Evolutionary conservation across 2,888 invertebrate genomes (phyloP), one percentile per base, ranked within the genome.

Genomic region (Trachelus stipa): DNA sequence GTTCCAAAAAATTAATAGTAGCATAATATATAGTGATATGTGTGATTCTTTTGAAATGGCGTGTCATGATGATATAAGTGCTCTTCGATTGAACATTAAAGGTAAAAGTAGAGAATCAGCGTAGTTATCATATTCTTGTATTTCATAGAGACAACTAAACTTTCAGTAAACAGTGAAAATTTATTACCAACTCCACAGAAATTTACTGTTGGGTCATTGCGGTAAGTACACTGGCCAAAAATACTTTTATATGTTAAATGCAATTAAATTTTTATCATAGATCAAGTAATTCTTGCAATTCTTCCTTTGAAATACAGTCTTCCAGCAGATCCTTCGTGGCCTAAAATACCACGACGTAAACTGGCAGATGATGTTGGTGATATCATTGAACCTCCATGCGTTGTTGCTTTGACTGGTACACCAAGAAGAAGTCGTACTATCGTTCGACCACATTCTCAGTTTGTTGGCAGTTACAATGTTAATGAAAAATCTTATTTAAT

Each of bases 311-410:
- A 56, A 56, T 15, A 0, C 78, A 91, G 91, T 77, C 78, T 90
- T 73, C 91, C 90, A 11, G 85, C 85, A 15, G 90, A 91, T 84
- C 88, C 88, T 15, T 89, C 90, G 15, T 91, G 91, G 90, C 91
- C 91, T 37, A 90, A 91, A 85, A 88, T 90, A 83, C 91, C 90
- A 4, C 83, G 81, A 74, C 87, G 90, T 33, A 88, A 84, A 84
- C 81, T 85, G 76, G 79, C 76, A 4, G 84, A 88, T 74, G 85
- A 88, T 76, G 76, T 83, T 23, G 81, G 82, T 9, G 86, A 86
- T 74, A 82, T 86, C 23, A 86, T 86, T 37, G 86, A 87, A 78
- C 84, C 87, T 73, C 87, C 90, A 1, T 88, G 86, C n/a, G 81
- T 89, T 33, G 84, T 90, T 9, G 85, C 87, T 31, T 79, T 88